Evolutionary conservation across 2,113 vertebrate genomes (phyloP).

Genomic region (Rhea americana): DNA sequence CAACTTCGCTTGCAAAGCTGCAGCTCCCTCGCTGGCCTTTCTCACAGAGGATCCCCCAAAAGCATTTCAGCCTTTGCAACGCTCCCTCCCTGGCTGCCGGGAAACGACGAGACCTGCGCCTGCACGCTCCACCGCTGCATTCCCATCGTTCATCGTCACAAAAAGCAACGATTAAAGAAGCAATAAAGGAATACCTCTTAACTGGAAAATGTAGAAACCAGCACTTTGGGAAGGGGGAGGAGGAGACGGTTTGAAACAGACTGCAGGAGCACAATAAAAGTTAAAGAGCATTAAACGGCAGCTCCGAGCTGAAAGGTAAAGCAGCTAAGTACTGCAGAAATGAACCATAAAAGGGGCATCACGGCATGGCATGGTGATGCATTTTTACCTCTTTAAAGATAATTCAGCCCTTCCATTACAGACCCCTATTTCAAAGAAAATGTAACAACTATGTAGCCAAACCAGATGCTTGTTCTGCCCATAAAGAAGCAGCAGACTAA

Average conservation of each 20-base stretch:
- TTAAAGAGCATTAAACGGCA: slow-evolving; percentile 74
- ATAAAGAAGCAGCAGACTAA: neutral
- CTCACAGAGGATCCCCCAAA: slow-evolving; percentile 23
- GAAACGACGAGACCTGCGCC: neutral
- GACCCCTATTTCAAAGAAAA: slow-evolving; percentile 46
- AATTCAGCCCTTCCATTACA: slow-evolving; percentile 1
- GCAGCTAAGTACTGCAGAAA: slow-evolving; percentile 59
- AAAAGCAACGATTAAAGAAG: slow-evolving; percentile 70
- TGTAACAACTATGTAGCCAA: neutral
- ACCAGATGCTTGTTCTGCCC: neutral
- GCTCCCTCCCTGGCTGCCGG: slow-evolving; percentile 38
- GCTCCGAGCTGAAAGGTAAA: slow-evolving; percentile 65
- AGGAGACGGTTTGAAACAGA: slow-evolving; percentile 62
- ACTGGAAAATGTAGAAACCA: slow-evolving; percentile 61
- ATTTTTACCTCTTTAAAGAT: slow-evolving; percentile 15
- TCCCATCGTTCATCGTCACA: slow-evolving; percentile 62
- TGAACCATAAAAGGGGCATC: slow-evolving; percentile 54
- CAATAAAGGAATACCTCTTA: slow-evolving; percentile 65
- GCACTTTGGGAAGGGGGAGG: slow-evolving; percentile 64
- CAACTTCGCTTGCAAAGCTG: slow-evolving; percentile 15
- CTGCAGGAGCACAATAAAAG: slow-evolving; percentile 74
- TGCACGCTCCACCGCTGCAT: slow-evolving; percentile 49
- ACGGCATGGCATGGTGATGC: neutral
- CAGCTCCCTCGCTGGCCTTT: neutral
- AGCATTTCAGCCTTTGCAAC: slow-evolving; percentile 38